Base-by-base conservation (phyloP, 1,140 invertebrate species). In the Dolichoris vasculosae region DNA sequence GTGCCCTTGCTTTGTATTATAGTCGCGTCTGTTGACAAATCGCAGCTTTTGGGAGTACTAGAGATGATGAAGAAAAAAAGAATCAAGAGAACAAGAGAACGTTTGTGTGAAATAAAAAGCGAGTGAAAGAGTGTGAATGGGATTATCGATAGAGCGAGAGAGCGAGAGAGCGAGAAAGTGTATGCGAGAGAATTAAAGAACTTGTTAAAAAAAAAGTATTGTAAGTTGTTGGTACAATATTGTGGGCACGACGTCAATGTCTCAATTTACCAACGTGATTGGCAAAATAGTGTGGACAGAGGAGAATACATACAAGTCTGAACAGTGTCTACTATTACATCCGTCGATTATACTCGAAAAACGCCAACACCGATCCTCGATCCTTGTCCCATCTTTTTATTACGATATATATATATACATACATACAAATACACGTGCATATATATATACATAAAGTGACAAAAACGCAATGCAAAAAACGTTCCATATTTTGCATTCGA, bases 1-100 rank as follows among this genome's bases (percentile, higher is more conserved):
- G 92, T 93, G 92, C 90, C 92, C 92, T 93, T 93, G 92, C 92
- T 93, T 93, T 93, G 92, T 93, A 93, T 93, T 91, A 93, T 93
- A 93, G 90, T 93, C 90, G 91, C 90, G 87, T 91, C 88, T 90
- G 89, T 92, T 90, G 91, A 91, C 88, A 90, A 91, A 91, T 89
- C 88, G 91, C 91, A 92, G 89, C 90, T 93, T 92, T 92, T 88
- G 88, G 88, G 87, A 89, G 87, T 89, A 87, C 67, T 83, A 79
- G 84, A 86, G 78, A 83, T 84, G 86, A 88, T 38, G 71, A 86
- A 79, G 51, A 83, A 71, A 79, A 85, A 73, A 79, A 84, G 51
- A 87, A 83, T 85, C 46, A 73, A 83, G 73, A 78, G 81, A 86
- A 82, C 78, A 86, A 79, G 76, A 86, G 75, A 88, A 83, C 84